A percentile compares a stretch with the other conserved stretches of the same genome.
phyloP scores from a whole-genome alignment of 2,888 invertebrate genomes.

The Coelinius sp. region DNA sequence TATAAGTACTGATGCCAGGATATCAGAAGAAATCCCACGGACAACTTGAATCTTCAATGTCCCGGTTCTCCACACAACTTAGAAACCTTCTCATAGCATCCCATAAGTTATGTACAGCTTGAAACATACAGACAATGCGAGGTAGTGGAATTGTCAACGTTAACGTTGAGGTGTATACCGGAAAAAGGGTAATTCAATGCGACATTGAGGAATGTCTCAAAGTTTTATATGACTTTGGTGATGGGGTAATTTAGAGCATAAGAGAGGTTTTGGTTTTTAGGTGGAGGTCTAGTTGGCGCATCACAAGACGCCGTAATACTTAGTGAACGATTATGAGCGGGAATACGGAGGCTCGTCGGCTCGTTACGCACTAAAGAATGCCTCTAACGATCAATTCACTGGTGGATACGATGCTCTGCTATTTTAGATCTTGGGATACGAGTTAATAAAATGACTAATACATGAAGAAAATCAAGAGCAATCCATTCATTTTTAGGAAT shows the following conservation, averaged over 20 bases:
- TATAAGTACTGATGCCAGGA: conserved; percentile 9
- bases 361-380: conserved; percentile 24
- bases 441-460: background rate
- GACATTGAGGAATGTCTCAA: background rate
- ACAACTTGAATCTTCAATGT: conserved; percentile 39
- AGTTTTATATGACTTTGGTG: conserved; percentile 9
- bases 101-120: background rate
- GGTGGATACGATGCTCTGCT: background rate
- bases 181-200: conserved; percentile 26
- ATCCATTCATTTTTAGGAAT: background rate
- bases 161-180: background rate
- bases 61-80: conserved; percentile 35
- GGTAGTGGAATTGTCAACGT: conserved; percentile 8
- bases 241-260: background rate
- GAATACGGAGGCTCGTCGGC: conserved; percentile 18
- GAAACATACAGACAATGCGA: background rate
- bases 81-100: conserved; percentile 3
- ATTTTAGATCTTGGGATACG: background rate
- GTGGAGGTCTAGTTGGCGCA: background rate
- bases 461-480: background rate
- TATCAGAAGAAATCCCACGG: conserved; percentile 27
- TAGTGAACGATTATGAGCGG: conserved; percentile 34
- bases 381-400: conserved; percentile 20
- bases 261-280: conserved; percentile 3
- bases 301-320: conserved; percentile 1